Conservation (phyloP, 2,888 invertebrate species). For the Phanerotoma sp. region DNA sequence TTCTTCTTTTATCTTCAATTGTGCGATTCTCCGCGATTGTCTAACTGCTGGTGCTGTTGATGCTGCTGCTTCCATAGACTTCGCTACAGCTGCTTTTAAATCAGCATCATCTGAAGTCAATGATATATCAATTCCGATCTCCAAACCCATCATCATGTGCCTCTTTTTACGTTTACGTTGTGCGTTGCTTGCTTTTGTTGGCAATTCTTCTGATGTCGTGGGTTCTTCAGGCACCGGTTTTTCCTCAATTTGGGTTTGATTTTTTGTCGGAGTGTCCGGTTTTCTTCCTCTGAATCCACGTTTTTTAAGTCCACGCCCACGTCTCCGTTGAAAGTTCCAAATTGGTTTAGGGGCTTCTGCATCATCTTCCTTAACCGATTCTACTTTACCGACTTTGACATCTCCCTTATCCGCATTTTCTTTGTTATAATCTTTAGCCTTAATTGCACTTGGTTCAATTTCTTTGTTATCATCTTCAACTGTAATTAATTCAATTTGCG, state of each 20-base stretch:
- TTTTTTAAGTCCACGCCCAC: constrained; percentile 36
- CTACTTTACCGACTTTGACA: too few species aligned
- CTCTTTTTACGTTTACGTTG: constrained; percentile 48
- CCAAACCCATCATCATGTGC: constrained; percentile 59
- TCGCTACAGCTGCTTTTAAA: constrained; percentile 38
- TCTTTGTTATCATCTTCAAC: neutral
- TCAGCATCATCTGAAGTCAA: constrained; percentile 22
- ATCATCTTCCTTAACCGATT: too few species aligned
- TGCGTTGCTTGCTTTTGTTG: constrained; percentile 4
- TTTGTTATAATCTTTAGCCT: too few species aligned
- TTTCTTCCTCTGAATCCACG: constrained; percentile 28
- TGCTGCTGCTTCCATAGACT: constrained; percentile 31
- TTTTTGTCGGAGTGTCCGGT: constrained; percentile 30
- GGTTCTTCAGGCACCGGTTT: neutral
- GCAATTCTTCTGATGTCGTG: constrained; percentile 10
- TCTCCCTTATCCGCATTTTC: too few species aligned
- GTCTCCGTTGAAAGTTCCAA: too few species aligned
- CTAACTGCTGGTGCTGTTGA: constrained; percentile 64
- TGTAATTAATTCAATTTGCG: neutral
- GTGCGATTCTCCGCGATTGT: constrained; percentile 83
- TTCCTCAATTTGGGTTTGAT: constrained; percentile 23
- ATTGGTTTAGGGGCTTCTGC: constrained; percentile 40
- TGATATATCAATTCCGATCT: constrained; percentile 55
- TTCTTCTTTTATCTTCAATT: constrained; percentile 83
- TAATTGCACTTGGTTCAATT: too few species aligned